Evolutionary conservation across 2,888 invertebrate genomes (phyloP).

Genomic region (Xylota sylvarum): DNA sequence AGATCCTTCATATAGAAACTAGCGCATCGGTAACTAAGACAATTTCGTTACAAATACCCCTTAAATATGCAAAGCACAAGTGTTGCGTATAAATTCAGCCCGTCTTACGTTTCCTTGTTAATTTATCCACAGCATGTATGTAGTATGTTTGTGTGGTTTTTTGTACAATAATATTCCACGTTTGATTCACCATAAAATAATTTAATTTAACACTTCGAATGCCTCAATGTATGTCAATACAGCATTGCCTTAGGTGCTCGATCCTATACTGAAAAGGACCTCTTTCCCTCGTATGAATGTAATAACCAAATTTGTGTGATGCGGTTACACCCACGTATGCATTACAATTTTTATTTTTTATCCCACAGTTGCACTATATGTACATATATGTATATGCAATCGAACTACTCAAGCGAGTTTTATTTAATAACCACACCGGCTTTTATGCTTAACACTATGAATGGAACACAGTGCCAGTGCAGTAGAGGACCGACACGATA

Average conservation of each 20-base stretch:
- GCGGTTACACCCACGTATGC: conserved; percentile 53
- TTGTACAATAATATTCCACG: not conserved
- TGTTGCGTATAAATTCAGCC: too few species aligned
- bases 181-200: conserved; percentile 34
- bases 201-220: conserved; percentile 48
- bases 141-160: too few species aligned
- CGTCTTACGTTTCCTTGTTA: too few species aligned
- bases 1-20: too few species aligned
- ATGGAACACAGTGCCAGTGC: not conserved
- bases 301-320: conserved; percentile 59
- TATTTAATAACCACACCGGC: conserved; percentile 73
- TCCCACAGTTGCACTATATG: not conserved
- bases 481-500: conserved; percentile 29
- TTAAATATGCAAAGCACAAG: too few species aligned
- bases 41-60: too few species aligned
- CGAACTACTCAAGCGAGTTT: conserved; percentile 63
- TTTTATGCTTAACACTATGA: conserved; percentile 47
- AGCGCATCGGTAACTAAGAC: too few species aligned
- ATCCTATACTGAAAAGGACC: not conserved
- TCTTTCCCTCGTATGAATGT: not conserved
- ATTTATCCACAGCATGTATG: too few species aligned
- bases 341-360: conserved; percentile 22
- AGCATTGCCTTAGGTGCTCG: not conserved
- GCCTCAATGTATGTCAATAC: conserved; percentile 29
- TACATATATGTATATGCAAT: not conserved